Evolutionary conservation across 1,140 invertebrate species (phyloP).

Genomic region (Euglossa dilemma): DNA sequence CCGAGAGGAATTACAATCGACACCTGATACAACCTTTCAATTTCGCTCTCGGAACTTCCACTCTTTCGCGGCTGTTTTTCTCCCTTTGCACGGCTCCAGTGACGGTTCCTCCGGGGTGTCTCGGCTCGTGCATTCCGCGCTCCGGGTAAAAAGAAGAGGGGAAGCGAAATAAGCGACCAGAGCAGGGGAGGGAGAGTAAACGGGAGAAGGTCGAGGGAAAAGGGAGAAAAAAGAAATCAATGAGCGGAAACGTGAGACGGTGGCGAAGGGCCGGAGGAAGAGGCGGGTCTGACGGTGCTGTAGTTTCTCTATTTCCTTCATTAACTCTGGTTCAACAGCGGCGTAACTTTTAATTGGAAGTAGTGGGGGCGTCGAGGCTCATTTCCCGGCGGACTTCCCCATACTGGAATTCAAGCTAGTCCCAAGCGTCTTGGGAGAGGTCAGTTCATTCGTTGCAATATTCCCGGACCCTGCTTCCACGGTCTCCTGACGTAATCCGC

Average conservation of each 20-base stretch:
- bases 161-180: conserved; percentile 15
- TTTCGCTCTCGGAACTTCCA: conserved; percentile 19
- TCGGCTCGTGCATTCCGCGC: conserved; percentile 52
- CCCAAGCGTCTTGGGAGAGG: conserved; percentile 75
- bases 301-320: conserved; percentile 80
- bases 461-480: conserved; percentile 48
- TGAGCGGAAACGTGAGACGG: conserved; percentile 69
- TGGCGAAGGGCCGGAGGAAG: conserved; percentile 58
- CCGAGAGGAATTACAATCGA: conserved; percentile 52
- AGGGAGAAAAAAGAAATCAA: conserved; percentile 67
- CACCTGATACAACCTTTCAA: conserved; percentile 39
- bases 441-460: conserved; percentile 72
- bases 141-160: conserved; percentile 23
- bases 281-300: conserved; percentile 66
- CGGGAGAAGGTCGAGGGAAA: conserved; percentile 21
- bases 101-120: conserved; percentile 19
- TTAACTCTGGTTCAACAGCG: conserved; percentile 79
- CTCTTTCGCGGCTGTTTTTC: background rate
- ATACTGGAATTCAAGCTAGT: conserved; percentile 71
- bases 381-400: conserved; percentile 78
- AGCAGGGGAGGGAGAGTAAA: conserved; percentile 28
- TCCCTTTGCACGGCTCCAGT: conserved; percentile 7
- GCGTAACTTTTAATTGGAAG: conserved; percentile 82
- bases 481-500: conserved; percentile 36
- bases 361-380: conserved; percentile 77